These are phyloP conservation scores for Platorchestia sp. DNA, from an alignment of 1,140 invertebrate species.

Conservation along the genomic window DNA sequence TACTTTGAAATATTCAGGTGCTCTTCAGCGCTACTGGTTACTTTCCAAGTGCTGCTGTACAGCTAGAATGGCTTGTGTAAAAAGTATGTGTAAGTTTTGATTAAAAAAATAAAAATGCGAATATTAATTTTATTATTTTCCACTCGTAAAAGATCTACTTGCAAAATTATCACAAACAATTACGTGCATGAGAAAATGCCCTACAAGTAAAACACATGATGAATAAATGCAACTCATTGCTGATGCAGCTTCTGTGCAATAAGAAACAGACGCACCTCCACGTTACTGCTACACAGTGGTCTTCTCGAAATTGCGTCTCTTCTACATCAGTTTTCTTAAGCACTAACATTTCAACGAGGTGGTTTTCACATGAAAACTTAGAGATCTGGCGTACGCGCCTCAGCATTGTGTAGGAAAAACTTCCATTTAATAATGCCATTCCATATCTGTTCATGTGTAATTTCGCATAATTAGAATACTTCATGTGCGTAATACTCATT, in stretches of 20 bases:
- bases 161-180: neutral
- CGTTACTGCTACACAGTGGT: neutral
- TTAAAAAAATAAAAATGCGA: neutral
- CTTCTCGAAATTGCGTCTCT: neutral
- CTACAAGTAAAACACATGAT: neutral
- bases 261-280: neutral
- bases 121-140: neutral
- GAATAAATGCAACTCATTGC: neutral
- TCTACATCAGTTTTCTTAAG: too few species aligned
- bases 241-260: neutral
- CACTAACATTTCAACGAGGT: too few species aligned
- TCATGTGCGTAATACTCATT: too few species aligned
- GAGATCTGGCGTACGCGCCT: too few species aligned
- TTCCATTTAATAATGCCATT: too few species aligned
- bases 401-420: too few species aligned
- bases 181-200: neutral
- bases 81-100: neutral
- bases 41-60: neutral
- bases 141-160: neutral
- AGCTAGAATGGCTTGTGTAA: neutral
- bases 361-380: too few species aligned
- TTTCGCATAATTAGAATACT: too few species aligned
- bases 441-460: too few species aligned
- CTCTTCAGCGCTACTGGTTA: neutral
- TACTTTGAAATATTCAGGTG: neutral